Conservation (phyloP, 2,888 invertebrate genomes). For the Caenorhabditis uteleia region DNA sequence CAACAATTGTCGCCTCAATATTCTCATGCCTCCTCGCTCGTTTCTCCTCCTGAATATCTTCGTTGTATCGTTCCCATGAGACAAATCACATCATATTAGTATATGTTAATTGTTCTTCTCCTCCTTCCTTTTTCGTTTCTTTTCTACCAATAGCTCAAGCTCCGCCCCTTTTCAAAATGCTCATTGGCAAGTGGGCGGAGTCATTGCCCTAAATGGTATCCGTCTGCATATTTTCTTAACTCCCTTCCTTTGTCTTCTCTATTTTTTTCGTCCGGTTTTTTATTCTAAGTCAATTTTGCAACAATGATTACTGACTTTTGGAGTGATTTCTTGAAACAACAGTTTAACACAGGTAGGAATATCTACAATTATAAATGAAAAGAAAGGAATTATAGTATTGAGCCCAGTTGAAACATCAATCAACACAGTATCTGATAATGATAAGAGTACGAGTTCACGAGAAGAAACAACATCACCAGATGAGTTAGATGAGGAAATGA, state of each 20-base stretch:
- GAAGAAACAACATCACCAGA: constrained; percentile 20
- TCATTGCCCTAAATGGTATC: background rate
- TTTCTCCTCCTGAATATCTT: no score
- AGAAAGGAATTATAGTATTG: background rate
- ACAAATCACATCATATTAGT: constrained; percentile 39
- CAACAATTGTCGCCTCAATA: no score
- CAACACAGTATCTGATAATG: constrained; percentile 12
- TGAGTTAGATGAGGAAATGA: constrained; percentile 5
- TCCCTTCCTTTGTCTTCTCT: background rate
- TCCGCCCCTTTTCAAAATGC: background rate
- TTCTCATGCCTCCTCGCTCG: no score
- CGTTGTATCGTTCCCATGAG: constrained; percentile 16
- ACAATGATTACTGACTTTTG: constrained; percentile 39
- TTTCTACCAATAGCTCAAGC: background rate
- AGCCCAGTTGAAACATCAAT: background rate
- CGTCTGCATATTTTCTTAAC: background rate
- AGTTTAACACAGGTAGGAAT: constrained; percentile 24
- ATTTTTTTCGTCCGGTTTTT: background rate
- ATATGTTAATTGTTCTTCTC: constrained; percentile 31
- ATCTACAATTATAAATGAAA: no score
- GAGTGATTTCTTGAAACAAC: constrained; percentile 51
- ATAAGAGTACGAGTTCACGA: constrained; percentile 25
- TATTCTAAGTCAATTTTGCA: no score
- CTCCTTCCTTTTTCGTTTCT: constrained; percentile 8
- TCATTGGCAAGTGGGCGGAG: background rate